Percentiles rank a stretch among this genome's conserved stretches.
phyloP scores from a whole-genome alignment of 2,113 vertebrate genomes.

The Philantomba maxwellii region DNA sequence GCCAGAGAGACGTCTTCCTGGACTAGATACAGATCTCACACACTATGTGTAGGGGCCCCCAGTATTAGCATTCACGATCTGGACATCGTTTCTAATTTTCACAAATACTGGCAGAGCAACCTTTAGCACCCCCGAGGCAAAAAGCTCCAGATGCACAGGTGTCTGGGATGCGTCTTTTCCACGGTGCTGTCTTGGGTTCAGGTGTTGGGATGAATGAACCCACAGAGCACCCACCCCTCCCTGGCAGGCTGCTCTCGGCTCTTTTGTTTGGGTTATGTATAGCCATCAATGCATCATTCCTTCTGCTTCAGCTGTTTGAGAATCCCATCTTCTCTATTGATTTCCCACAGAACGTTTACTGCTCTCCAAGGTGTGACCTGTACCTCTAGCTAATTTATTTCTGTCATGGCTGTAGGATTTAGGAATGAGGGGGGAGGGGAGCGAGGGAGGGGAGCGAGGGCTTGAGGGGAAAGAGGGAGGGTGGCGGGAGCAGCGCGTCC shows the following conservation, averaged over 20 bases:
- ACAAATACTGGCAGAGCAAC: not conserved
- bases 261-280: slow-evolving; percentile 76
- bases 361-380: slow-evolving; percentile 83
- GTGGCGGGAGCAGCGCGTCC: slow-evolving; percentile 51
- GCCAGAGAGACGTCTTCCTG: not conserved
- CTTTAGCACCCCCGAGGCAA: not conserved
- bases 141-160: not conserved
- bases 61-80: not conserved
- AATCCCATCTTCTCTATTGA: slow-evolving; percentile 77
- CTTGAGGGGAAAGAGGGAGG: not conserved
- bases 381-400: slow-evolving; percentile 83
- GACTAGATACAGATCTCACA: not conserved
- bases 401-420: slow-evolving; percentile 77
- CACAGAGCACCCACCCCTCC: slow-evolving; percentile 41
- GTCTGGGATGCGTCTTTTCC: not conserved
- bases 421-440: slow-evolving; percentile 63
- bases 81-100: not conserved
- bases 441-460: not conserved
- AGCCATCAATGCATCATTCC: slow-evolving; percentile 73
- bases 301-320: slow-evolving; percentile 75
- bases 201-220: slow-evolving; percentile 65
- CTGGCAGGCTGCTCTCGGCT: slow-evolving; percentile 58
- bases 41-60: not conserved
- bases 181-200: slow-evolving; percentile 24
- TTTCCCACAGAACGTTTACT: slow-evolving; percentile 76